A percentile compares a stretch with the other conserved stretches of the same genome.
These are phyloP conservation scores for Tribolium castaneum DNA, from an alignment of 1,140 invertebrate genomes.

Conservation along the genomic window DNA sequence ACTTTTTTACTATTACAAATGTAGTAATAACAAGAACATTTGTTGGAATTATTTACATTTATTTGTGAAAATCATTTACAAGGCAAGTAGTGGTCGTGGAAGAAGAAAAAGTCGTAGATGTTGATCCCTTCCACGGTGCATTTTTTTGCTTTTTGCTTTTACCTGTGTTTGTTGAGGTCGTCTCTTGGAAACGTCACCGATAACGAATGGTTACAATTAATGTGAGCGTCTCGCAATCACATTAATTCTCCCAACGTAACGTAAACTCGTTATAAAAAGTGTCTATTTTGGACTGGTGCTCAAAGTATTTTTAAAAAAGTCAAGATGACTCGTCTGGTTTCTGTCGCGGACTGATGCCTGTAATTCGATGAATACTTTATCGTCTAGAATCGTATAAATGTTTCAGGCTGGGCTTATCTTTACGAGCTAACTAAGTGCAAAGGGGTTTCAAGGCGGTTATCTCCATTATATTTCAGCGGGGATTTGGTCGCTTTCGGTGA, in stretches of 20 bases:
- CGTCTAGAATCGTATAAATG: conserved; percentile 50
- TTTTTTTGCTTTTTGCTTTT: no score
- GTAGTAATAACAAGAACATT: no score
- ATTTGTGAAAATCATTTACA: no score
- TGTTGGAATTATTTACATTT: no score
- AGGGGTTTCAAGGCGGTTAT: conserved; percentile 43
- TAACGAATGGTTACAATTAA: conserved; percentile 28
- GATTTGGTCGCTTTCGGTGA: conserved; percentile 23
- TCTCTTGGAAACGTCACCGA: not conserved
- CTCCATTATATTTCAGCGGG: conserved; percentile 36
- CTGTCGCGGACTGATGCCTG: conserved; percentile 41
- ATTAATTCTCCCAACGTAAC: conserved; percentile 7
- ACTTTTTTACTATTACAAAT: no score
- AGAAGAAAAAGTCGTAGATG: no score
- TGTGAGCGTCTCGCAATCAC: conserved; percentile 30
- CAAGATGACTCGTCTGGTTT: conserved; percentile 46
- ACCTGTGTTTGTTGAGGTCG: not conserved
- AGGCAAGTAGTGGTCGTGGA: no score
- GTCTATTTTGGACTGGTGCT: conserved; percentile 34
- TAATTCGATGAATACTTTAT: conserved; percentile 53
- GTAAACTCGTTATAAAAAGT: conserved; percentile 37
- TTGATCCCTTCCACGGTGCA: no score
- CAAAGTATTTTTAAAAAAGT: conserved; percentile 40
- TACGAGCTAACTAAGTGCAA: conserved; percentile 47
- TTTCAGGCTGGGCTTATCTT: conserved; percentile 49